Conservation (phyloP, 2,797 vertebrate species). For the Brotula barbata region DNA sequence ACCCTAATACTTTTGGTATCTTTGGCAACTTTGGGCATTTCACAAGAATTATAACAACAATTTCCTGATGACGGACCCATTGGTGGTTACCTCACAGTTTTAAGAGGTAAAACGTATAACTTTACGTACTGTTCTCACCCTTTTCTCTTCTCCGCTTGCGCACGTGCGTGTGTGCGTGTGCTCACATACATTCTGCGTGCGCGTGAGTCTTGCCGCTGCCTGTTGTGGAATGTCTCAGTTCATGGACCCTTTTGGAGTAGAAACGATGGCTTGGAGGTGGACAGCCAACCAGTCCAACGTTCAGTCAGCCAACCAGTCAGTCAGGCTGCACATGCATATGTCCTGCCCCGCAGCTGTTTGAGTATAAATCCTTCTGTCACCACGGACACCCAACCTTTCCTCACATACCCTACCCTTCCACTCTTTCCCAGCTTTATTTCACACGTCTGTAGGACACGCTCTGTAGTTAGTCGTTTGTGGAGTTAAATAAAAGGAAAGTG, state of each 20-base stretch:
- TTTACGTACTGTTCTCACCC: conserved; percentile 4
- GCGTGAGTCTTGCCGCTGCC: conserved; percentile 52
- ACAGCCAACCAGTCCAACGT: conserved; percentile 28
- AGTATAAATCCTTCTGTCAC: conserved; percentile 78
- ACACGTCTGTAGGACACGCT: conserved; percentile 2
- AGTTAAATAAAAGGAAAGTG: conserved; percentile 1
- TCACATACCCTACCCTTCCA: conserved; percentile 37
- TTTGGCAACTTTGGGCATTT: too few species aligned
- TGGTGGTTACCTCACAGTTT: too few species aligned
- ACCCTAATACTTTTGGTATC: too few species aligned
- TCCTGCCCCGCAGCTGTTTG: conserved; percentile 74
- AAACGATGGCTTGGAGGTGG: conserved; percentile 56
- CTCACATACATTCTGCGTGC: background rate
- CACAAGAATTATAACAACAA: too few species aligned
- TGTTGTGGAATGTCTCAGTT: conserved; percentile 68
- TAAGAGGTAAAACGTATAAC: conserved; percentile 5
- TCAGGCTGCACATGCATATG: conserved; percentile 50
- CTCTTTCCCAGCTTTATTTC: conserved; percentile 20
- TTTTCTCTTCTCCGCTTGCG: conserved; percentile 9
- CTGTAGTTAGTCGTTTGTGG: conserved; percentile 4
- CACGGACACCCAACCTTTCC: conserved; percentile 54
- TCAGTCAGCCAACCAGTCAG: conserved; percentile 28
- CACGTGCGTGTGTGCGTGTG: conserved; percentile 6
- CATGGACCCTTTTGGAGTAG: conserved; percentile 37
- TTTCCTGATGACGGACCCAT: too few species aligned